phyloP scores from a whole-genome alignment of 2,888 invertebrate genomes.

The Amblyteles armatorius region DNA sequence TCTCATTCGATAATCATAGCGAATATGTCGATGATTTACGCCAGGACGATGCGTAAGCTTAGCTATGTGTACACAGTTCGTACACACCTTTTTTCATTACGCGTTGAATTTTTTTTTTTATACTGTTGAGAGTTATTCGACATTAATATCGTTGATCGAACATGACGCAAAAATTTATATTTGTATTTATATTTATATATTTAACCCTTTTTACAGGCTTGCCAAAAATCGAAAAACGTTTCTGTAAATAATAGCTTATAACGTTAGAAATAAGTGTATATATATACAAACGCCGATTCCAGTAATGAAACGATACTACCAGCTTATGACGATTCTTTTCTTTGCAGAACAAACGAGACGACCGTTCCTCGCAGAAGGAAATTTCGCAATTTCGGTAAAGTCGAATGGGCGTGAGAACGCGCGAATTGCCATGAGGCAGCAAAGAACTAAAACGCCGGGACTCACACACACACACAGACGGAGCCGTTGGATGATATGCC shows the following conservation, averaged over 20 bases:
- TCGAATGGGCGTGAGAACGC: constrained; percentile 47
- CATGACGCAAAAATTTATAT: too few species aligned
- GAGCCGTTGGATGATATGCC: constrained; percentile 21
- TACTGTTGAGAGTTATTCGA: too few species aligned
- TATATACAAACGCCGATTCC: not conserved
- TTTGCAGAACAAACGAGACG: not conserved
- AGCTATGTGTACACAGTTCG: too few species aligned
- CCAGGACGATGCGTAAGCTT: too few species aligned
- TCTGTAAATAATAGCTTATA: not conserved
- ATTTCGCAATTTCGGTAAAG: constrained; percentile 46
- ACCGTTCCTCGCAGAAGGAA: not conserved
- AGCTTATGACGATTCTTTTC: not conserved
- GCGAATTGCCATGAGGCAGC: constrained; percentile 4
- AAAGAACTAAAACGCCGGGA: constrained; percentile 15
- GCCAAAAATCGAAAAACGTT: too few species aligned
- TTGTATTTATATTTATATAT: too few species aligned
- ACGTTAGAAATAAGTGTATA: not conserved
- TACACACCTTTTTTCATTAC: too few species aligned
- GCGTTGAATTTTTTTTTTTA: too few species aligned
- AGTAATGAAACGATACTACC: not conserved
- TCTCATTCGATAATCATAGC: too few species aligned
- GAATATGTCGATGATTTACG: too few species aligned
- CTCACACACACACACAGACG: not conserved
- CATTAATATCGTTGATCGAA: too few species aligned
- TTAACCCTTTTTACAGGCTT: too few species aligned